Percentiles rank a stretch among this genome's conserved stretches.
These are phyloP conservation scores for Notiomystis cincta DNA, from an alignment of 2,113 vertebrate species.

Conservation along the genomic window DNA sequence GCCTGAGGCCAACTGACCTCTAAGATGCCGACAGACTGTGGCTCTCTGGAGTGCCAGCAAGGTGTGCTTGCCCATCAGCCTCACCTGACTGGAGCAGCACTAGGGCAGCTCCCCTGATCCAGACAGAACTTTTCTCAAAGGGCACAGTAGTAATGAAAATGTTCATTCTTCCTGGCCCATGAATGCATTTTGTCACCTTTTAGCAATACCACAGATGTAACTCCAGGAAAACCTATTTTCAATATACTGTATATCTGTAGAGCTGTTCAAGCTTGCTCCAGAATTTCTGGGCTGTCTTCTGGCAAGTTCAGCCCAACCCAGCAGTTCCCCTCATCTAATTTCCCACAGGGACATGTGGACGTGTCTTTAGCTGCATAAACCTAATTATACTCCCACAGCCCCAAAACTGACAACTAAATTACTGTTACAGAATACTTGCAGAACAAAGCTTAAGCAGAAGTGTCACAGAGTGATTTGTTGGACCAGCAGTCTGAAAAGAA, in stretches of 20 bases:
- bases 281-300: background rate
- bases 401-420: slow-evolving; percentile 37
- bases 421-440: background rate
- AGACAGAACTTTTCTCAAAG: background rate
- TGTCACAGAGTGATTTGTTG: background rate
- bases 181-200: background rate
- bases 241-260: background rate
- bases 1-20: background rate
- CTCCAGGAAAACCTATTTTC: background rate
- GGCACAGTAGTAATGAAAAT: background rate
- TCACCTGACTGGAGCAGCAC: background rate
- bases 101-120: background rate
- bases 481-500: slow-evolving; percentile 1
- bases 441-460: slow-evolving; percentile 18
- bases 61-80: background rate
- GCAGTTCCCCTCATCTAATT: background rate
- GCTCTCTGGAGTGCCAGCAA: background rate
- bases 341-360: background rate
- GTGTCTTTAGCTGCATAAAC: background rate
- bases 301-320: background rate
- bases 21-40: background rate
- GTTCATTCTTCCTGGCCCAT: background rate
- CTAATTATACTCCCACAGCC: background rate
- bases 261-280: background rate
- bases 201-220: background rate